phyloP scores from a whole-genome alignment of 2,888 invertebrate species.

The Anodontia alba region DNA sequence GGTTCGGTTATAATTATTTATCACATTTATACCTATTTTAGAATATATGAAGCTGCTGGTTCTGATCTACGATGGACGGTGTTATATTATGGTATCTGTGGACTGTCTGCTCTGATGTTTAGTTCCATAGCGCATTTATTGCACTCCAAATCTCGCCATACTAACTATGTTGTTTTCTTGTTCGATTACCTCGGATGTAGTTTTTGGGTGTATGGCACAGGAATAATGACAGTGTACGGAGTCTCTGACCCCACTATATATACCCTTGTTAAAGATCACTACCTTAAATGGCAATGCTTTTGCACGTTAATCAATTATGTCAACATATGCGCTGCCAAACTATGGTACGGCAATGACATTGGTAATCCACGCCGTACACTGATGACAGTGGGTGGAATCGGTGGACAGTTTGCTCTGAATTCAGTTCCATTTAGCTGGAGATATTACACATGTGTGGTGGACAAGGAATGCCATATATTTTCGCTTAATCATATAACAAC shows the following conservation, averaged over 20 bases:
- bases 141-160: constrained; percentile 60
- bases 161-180: constrained; percentile 63
- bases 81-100: constrained; percentile 55
- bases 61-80: constrained; percentile 48
- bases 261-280: constrained; percentile 38
- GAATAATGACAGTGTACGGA: constrained; percentile 59
- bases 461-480: constrained; percentile 38
- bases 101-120: constrained; percentile 53
- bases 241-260: constrained; percentile 57
- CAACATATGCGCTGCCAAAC: constrained; percentile 56
- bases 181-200: constrained; percentile 66
- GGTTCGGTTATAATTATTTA: constrained; percentile 38
- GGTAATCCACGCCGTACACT: constrained; percentile 43
- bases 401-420: constrained; percentile 45
- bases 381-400: constrained; percentile 48
- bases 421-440: constrained; percentile 60
- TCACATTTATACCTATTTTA: constrained; percentile 40
- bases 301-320: constrained; percentile 58
- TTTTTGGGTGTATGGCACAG: constrained; percentile 61
- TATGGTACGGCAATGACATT: constrained; percentile 60
- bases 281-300: constrained; percentile 33
- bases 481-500: constrained; percentile 64
- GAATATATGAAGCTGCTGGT: constrained; percentile 31
- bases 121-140: constrained; percentile 63
- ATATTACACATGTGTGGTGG: constrained; percentile 46